Conservation (phyloP, 2,888 invertebrate genomes). For the Melieria picta region DNA sequence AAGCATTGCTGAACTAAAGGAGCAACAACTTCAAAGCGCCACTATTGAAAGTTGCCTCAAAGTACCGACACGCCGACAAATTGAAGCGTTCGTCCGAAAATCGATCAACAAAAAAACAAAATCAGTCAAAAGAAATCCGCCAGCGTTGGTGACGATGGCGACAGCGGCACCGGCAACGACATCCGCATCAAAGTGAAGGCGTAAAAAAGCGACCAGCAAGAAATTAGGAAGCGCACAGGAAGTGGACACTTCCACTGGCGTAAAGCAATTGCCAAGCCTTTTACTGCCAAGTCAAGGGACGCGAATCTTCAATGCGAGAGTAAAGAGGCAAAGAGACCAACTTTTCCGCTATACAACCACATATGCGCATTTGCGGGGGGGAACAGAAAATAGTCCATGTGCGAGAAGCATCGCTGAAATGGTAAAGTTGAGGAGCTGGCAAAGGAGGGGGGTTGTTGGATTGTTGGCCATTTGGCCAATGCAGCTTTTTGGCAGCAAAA, state of each 20-base stretch:
- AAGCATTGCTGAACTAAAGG: constrained; percentile 47
- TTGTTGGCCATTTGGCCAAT: too few relatives aligned
- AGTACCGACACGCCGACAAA: constrained; percentile 43
- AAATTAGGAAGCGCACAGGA: constrained; percentile 33
- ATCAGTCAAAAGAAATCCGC: constrained; percentile 34
- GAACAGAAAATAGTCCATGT: too few relatives aligned
- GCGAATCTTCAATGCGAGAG: too few relatives aligned
- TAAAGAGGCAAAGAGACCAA: too few relatives aligned
- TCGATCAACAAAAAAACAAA: constrained; percentile 31
- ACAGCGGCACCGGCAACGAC: constrained; percentile 57
- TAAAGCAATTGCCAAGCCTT: constrained; percentile 37
- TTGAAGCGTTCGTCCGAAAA: constrained; percentile 38
- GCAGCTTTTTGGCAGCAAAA: too few relatives aligned
- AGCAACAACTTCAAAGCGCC: constrained; percentile 53
- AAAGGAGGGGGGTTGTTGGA: too few relatives aligned
- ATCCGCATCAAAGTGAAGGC: constrained; percentile 55
- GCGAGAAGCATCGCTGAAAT: too few relatives aligned
- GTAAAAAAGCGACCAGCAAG: constrained; percentile 29
- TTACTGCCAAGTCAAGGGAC: background rate
- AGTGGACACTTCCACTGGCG: constrained; percentile 37
- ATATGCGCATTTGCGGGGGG: too few relatives aligned
- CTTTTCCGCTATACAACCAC: too few relatives aligned
- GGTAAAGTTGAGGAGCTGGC: too few relatives aligned
- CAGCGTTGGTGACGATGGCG: constrained; percentile 9
- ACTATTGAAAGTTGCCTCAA: constrained; percentile 50